These are phyloP conservation scores for Alcis repandata DNA, from an alignment of 2,888 invertebrate species.

Conservation along the genomic window DNA sequence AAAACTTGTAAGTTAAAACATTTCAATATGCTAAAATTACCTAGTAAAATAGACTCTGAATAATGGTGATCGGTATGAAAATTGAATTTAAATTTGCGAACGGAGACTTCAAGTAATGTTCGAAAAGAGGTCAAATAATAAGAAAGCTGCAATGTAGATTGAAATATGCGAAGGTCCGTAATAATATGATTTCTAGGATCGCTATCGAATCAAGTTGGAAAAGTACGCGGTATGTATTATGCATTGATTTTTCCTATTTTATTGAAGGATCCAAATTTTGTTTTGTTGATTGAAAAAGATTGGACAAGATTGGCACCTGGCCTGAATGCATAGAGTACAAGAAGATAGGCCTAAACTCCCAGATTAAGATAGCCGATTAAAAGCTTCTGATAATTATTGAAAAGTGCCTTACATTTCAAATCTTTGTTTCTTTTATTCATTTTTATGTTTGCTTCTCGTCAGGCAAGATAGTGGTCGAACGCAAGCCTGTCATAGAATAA, in stretches of 20 bases:
- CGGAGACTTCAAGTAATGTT: conserved; percentile 7
- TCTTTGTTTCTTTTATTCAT: too few species aligned
- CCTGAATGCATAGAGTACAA: too few species aligned
- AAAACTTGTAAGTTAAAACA: background rate
- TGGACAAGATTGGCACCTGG: too few species aligned
- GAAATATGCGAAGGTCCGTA: conserved; percentile 24
- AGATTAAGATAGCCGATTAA: too few species aligned
- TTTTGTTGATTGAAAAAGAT: background rate
- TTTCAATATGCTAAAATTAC: conserved; percentile 2
- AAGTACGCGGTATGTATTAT: conserved; percentile 18
- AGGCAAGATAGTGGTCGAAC: too few species aligned
- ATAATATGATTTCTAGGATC: conserved; percentile 29
- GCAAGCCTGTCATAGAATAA: too few species aligned
- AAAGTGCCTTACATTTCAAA: too few species aligned
- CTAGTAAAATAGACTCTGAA: conserved; percentile 37
- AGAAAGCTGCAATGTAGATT: conserved; percentile 16
- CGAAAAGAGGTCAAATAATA: conserved; percentile 23
- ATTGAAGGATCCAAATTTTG: background rate
- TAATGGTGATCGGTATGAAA: conserved; percentile 44
- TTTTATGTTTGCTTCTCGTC: too few species aligned
- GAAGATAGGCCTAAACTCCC: too few species aligned
- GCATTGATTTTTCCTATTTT: conserved; percentile 24
- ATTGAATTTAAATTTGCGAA: conserved; percentile 44
- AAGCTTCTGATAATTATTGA: too few species aligned
- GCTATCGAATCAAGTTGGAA: conserved; percentile 20